These are phyloP conservation scores for Melanotaenia boesemani DNA, from an alignment of 2,797 vertebrate species.

Conservation along the genomic window DNA sequence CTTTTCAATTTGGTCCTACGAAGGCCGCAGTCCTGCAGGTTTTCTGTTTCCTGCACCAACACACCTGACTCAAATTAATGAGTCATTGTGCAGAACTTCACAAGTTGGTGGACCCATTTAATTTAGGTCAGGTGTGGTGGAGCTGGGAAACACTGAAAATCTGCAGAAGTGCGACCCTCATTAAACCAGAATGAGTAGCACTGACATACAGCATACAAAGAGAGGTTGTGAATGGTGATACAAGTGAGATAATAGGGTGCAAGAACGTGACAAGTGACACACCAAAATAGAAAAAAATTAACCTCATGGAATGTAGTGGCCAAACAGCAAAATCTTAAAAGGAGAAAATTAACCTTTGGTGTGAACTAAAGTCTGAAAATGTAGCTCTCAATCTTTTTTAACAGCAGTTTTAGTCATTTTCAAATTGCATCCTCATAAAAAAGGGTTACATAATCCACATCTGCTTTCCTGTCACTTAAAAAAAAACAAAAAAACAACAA, in stretches of 20 bases:
- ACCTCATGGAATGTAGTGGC: neutral
- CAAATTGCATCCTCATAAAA: neutral
- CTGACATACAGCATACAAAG: conserved; percentile 2
- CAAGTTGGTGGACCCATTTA: too few species aligned
- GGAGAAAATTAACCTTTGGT: neutral
- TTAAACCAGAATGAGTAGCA: too few species aligned
- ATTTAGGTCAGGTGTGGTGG: too few species aligned
- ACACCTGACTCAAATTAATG: too few species aligned
- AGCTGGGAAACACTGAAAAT: too few species aligned
- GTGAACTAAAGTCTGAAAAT: conserved; percentile 12
- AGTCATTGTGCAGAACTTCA: too few species aligned
- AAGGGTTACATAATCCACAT: neutral
- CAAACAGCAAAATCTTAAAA: conserved; percentile 1
- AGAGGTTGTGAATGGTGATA: conserved; percentile 8
- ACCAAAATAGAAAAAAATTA: neutral
- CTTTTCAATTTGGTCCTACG: too few species aligned
- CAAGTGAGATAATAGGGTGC: neutral
- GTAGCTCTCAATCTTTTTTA: neutral
- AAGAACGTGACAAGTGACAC: conserved; percentile 3
- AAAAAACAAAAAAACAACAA: too few species aligned
- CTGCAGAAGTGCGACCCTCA: too few species aligned
- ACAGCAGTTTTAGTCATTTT: conserved; percentile 2
- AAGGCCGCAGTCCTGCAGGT: too few species aligned
- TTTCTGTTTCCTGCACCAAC: too few species aligned
- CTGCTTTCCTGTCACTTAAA: neutral